Conservation (phyloP, 2,113 vertebrate genomes). For the Lathamus discolor region DNA sequence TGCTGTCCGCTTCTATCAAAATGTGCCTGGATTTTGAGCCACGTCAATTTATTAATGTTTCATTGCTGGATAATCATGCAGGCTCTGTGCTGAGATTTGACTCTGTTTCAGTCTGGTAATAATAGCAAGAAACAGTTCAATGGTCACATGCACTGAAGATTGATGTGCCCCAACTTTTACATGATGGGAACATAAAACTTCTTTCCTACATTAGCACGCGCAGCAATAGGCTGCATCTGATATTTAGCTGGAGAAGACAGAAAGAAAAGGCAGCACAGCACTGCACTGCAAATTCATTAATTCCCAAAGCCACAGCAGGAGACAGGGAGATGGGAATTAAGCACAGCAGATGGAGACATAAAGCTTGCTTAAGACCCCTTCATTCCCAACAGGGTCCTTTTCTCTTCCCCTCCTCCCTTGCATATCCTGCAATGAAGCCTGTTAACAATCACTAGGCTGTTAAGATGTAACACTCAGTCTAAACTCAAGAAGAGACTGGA, state of each 20-base stretch:
- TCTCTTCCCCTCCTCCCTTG: background rate
- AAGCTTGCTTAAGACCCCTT: constrained; percentile 32
- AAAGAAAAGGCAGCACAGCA: background rate
- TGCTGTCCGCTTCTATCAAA: background rate
- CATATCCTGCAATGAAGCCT: constrained; percentile 4
- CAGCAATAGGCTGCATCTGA: background rate
- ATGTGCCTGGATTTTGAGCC: background rate
- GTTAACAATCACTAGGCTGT: background rate
- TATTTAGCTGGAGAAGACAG: background rate
- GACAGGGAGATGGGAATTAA: constrained; percentile 27
- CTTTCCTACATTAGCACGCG: background rate
- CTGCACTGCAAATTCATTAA: background rate
- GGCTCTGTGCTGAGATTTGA: background rate
- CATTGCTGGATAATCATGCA: background rate
- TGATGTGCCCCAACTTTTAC: background rate
- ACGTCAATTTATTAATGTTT: background rate
- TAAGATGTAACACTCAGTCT: background rate
- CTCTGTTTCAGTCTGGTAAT: background rate
- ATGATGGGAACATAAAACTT: background rate
- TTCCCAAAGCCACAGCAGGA: constrained; percentile 24
- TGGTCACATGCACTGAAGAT: background rate
- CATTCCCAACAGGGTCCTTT: background rate
- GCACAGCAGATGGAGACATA: constrained; percentile 38
- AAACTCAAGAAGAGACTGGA: background rate
- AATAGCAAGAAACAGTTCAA: background rate